phyloP scores from a whole-genome alignment of 2,113 vertebrate species.

The Leucoraja erinaceus region DNA sequence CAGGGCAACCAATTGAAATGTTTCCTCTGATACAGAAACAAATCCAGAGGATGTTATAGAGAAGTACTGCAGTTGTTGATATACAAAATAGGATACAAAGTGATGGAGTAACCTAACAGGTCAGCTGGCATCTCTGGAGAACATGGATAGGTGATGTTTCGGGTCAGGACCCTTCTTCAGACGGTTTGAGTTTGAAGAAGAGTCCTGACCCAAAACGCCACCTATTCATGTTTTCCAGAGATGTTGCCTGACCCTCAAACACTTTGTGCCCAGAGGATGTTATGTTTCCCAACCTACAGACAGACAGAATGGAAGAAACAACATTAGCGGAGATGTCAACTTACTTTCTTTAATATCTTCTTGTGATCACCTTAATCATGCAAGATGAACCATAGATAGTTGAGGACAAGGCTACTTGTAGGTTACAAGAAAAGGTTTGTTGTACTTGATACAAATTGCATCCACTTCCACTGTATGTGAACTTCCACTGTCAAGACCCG shows the following conservation, averaged over 20 bases:
- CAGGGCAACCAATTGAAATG: neutral
- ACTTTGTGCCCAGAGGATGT: neutral
- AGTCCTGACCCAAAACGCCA: no score
- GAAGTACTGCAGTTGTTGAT: no score
- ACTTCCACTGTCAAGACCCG: no score
- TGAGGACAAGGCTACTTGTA: neutral
- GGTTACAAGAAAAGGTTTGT: neutral
- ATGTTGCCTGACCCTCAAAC: no score
- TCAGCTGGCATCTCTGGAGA: no score
- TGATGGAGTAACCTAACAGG: no score
- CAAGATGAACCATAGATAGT: neutral
- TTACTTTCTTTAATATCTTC: neutral
- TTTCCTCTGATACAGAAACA: neutral
- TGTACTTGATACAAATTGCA: neutral
- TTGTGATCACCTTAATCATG: neutral
- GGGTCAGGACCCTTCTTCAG: no score
- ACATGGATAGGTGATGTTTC: no score
- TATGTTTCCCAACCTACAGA: neutral
- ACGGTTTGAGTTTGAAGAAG: no score
- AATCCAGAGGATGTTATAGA: neutral
- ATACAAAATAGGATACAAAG: no score
- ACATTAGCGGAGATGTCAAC: neutral
- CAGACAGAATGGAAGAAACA: neutral
- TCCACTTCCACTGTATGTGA: neutral
- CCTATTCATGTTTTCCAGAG: no score